Conservation (phyloP, 2,113 vertebrate species). For the Todiramphus saurophagus region DNA sequence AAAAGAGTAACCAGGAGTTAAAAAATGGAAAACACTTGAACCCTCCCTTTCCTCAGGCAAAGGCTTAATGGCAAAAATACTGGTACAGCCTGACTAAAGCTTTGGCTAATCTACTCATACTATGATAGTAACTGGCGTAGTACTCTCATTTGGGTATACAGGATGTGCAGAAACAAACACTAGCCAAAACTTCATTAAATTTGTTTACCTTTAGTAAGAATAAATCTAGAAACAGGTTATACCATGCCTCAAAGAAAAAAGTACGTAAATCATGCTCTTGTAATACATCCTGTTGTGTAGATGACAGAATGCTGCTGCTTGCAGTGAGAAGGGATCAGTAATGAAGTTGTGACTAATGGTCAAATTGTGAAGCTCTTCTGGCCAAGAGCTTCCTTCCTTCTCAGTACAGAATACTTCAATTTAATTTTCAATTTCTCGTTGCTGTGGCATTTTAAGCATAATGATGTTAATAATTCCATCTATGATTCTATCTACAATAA, state of each 20-base stretch:
- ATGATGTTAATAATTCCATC: neutral
- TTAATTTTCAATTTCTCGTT: slow-evolving; percentile 28
- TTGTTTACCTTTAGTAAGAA: slow-evolving; percentile 2
- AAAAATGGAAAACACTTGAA: neutral
- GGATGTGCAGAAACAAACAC: neutral
- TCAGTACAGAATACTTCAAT: neutral
- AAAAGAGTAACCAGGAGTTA: neutral
- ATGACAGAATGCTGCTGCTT: neutral
- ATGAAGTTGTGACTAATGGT: slow-evolving; percentile 24
- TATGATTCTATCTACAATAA: neutral
- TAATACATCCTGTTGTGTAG: neutral
- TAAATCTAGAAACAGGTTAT: slow-evolving; percentile 21
- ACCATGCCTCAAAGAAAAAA: neutral
- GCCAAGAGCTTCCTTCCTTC: neutral
- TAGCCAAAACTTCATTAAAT: neutral
- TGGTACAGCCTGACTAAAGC: slow-evolving; percentile 4
- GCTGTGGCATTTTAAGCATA: neutral
- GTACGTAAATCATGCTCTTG: neutral
- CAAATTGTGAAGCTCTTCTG: slow-evolving; percentile 12
- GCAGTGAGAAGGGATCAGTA: neutral
- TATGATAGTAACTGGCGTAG: neutral
- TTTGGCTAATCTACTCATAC: slow-evolving; percentile 1
- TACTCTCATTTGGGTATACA: neutral
- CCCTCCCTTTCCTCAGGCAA: slow-evolving; percentile 29
- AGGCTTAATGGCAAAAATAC: slow-evolving; percentile 29